These are phyloP conservation scores for Elysia chlorotica DNA, from an alignment of 1,140 invertebrate genomes.

Conservation along the genomic window DNA sequence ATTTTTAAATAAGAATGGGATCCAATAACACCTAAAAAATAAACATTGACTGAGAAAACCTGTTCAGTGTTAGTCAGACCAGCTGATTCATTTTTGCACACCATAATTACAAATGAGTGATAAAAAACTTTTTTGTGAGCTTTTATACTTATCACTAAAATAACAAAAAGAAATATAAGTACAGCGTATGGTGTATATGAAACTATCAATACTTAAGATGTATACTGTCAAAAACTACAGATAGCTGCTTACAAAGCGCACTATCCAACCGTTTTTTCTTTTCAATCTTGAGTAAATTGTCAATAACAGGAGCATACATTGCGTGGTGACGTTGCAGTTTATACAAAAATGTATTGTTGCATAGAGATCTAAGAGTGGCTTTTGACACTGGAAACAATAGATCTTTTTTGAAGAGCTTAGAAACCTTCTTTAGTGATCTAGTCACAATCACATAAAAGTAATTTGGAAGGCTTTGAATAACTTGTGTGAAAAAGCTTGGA, in stretches of 20 bases:
- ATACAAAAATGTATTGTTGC: not conserved
- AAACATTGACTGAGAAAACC: too few relatives aligned
- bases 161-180: too few relatives aligned
- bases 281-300: not conserved
- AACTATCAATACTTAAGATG: not conserved
- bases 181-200: too few relatives aligned
- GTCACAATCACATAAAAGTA: not conserved
- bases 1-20: too few relatives aligned
- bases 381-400: not conserved
- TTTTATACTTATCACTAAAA: too few relatives aligned
- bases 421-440: not conserved
- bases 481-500: not conserved
- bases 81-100: too few relatives aligned
- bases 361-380: not conserved
- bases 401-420: not conserved
- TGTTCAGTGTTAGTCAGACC: too few relatives aligned
- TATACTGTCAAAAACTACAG: not conserved
- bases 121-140: too few relatives aligned
- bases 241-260: not conserved
- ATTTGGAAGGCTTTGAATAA: not conserved
- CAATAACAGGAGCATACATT: not conserved
- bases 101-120: too few relatives aligned
- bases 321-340: not conserved
- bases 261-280: not conserved
- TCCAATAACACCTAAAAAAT: too few relatives aligned